Percentiles rank a stretch among this genome's conserved stretches.
phyloP scores from a whole-genome alignment of 2,888 invertebrate genomes.

The Tolmerus cingulatus region DNA sequence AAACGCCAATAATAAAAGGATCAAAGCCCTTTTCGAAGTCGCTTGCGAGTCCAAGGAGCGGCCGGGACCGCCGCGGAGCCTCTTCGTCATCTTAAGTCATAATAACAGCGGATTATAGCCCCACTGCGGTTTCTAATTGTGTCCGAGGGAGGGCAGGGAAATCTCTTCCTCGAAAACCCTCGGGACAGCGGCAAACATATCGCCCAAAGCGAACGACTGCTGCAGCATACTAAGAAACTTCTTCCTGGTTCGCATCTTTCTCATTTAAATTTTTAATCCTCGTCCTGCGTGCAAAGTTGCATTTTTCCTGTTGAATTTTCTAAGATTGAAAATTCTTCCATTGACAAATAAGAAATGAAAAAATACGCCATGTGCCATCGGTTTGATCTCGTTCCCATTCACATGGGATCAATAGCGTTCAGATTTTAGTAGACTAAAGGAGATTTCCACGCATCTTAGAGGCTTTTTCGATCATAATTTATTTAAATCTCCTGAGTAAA shows the following conservation, averaged over 20 bases:
- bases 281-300: conserved; percentile 33
- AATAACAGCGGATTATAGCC: conserved; percentile 41
- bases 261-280: conserved; percentile 40
- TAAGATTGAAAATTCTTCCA: neutral
- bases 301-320: conserved; percentile 4
- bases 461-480: conserved; percentile 28
- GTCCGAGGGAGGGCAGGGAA: neutral
- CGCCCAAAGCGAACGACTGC: neutral
- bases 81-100: conserved; percentile 39
- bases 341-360: neutral
- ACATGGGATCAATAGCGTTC: conserved; percentile 23
- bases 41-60: neutral
- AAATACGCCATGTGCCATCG: neutral
- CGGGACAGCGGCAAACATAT: neutral
- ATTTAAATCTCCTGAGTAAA: conserved; percentile 40
- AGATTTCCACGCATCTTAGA: conserved; percentile 17
- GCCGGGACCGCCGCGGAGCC: neutral
- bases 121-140: conserved; percentile 35
- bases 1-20: conserved; percentile 21
- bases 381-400: neutral
- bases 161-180: neutral
- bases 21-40: neutral
- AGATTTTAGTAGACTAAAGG: neutral
- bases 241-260: neutral
- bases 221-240: neutral